phyloP scores from a whole-genome alignment of 2,888 invertebrate species.

The Sepioteuthis lessoniana region DNA sequence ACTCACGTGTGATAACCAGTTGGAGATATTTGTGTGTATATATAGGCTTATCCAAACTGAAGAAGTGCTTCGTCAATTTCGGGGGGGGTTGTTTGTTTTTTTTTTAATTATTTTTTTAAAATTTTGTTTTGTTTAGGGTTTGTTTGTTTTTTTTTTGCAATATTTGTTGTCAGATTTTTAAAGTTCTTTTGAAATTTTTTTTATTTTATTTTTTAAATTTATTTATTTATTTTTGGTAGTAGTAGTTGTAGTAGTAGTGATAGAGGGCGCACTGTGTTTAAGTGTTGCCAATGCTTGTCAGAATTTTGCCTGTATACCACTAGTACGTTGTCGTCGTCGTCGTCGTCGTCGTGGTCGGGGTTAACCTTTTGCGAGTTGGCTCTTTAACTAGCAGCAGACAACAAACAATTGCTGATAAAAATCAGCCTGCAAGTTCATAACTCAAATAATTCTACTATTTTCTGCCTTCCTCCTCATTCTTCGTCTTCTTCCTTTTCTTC shows the following conservation, averaged over 20 bases:
- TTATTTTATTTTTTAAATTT: too few species aligned
- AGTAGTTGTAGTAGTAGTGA: background rate
- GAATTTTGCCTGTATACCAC: slow-evolving; percentile 16
- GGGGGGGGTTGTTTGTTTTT: background rate
- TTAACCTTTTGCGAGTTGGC: slow-evolving; percentile 33
- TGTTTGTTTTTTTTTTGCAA: background rate
- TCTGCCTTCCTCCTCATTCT: background rate
- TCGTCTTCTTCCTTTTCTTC: too few species aligned
- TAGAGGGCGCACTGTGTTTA: background rate
- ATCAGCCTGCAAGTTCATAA: slow-evolving; percentile 33
- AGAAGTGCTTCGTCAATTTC: background rate
- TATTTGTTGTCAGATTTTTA: background rate
- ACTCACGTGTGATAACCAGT: background rate
- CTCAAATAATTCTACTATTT: slow-evolving; percentile 33
- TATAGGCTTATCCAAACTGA: background rate
- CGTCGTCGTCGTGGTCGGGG: background rate
- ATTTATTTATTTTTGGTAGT: too few species aligned
- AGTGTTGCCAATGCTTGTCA: background rate
- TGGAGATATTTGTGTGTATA: background rate
- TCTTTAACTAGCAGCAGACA: slow-evolving; percentile 15
- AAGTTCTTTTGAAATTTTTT: background rate
- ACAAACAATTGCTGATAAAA: slow-evolving; percentile 33
- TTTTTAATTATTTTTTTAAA: background rate
- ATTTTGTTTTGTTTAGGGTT: background rate
- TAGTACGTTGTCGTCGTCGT: background rate